Percentiles rank a stretch among this genome's conserved stretches.
Conservation (phyloP, 2,113 vertebrate genomes). For the Peromyscus californicus region DNA sequence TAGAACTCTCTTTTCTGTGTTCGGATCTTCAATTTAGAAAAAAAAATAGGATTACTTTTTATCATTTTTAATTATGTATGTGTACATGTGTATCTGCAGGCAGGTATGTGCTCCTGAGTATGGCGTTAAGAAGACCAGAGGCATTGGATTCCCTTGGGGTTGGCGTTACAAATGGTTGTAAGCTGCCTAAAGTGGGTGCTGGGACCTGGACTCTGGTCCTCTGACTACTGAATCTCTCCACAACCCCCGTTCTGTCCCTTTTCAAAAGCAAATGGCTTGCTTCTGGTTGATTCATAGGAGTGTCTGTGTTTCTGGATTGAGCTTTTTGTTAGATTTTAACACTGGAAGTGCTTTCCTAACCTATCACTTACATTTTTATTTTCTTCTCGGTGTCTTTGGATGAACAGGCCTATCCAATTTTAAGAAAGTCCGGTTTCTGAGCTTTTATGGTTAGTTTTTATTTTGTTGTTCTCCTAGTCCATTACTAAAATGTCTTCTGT, state of each 20-base stretch:
- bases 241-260: background rate
- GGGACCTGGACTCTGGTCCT: background rate
- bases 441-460: background rate
- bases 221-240: background rate
- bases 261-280: background rate
- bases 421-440: background rate
- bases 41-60: background rate
- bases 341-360: background rate
- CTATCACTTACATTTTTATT: background rate
- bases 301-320: background rate
- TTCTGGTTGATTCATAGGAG: background rate
- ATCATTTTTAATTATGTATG: background rate
- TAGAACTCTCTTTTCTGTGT: background rate
- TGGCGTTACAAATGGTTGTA: background rate
- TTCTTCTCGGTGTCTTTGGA: background rate
- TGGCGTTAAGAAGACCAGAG: background rate
- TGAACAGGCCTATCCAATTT: conserved; percentile 6
- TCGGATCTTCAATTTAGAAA: background rate
- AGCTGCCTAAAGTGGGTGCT: background rate
- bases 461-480: background rate
- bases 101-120: background rate
- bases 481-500: background rate
- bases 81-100: too few relatives aligned
- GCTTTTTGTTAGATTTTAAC: conserved; percentile 6
- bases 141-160: background rate